Percentiles rank a stretch among this genome's conserved stretches.
These are phyloP conservation scores for Tricholauxania praeusta DNA, from an alignment of 2,888 invertebrate genomes.

Conservation along the genomic window DNA sequence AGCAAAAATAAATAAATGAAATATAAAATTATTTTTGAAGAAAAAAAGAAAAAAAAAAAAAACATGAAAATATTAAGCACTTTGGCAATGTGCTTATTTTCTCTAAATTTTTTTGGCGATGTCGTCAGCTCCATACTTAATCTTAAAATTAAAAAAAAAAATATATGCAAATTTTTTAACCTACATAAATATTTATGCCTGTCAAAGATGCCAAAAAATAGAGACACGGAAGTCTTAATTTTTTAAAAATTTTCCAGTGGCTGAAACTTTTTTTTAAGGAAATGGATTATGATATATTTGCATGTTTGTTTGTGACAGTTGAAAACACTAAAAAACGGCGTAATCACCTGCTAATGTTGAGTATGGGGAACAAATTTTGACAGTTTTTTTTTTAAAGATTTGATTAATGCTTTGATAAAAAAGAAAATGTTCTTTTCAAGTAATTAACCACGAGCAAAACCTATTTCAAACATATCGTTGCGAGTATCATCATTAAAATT, in stretches of 20 bases:
- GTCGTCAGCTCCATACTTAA: slow-evolving; percentile 1
- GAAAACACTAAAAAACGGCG: slow-evolving; percentile 3
- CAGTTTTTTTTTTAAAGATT: no score
- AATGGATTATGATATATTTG: slow-evolving; percentile 10
- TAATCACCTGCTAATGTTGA: background rate
- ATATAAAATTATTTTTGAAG: background rate
- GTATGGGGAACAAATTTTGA: background rate
- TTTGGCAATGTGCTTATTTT: background rate
- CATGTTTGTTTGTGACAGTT: background rate
- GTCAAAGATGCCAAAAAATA: background rate
- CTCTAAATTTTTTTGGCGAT: slow-evolving; percentile 10
- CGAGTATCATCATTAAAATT: no score
- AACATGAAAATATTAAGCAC: background rate
- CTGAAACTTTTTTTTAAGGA: background rate
- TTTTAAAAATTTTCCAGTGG: no score
- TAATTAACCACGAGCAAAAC: no score
- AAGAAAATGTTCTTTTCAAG: no score
- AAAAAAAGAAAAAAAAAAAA: background rate
- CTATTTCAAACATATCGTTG: no score
- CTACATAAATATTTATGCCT: background rate
- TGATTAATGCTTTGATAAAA: no score
- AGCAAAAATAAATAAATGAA: background rate
- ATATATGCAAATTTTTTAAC: slow-evolving; percentile 18
- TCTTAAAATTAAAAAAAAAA: slow-evolving; percentile 12
- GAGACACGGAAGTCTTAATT: no score